Conservation (phyloP, 1,140 invertebrate genomes). For the Hyles euphorbiae region DNA sequence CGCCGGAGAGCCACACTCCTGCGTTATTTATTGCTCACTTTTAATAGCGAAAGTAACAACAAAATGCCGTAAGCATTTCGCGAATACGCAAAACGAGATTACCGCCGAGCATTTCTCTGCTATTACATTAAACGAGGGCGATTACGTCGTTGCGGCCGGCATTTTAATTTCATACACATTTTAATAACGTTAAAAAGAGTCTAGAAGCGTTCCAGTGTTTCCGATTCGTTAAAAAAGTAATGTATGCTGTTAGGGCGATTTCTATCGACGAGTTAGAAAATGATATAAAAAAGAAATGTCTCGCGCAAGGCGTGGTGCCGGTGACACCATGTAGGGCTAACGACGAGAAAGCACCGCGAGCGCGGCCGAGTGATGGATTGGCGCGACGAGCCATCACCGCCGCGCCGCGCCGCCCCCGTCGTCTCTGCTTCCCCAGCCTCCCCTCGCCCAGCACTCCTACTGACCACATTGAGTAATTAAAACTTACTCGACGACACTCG, state of each 20-base stretch:
- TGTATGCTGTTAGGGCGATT: slow-evolving; percentile 65
- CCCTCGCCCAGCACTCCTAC: too few relatives aligned
- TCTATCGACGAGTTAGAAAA: slow-evolving; percentile 72
- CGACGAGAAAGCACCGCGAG: slow-evolving; percentile 71
- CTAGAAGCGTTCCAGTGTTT: slow-evolving; percentile 42
- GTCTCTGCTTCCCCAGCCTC: slow-evolving; percentile 8
- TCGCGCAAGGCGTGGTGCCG: slow-evolving; percentile 63
- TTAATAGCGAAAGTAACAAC: slow-evolving; percentile 36
- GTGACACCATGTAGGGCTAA: slow-evolving; percentile 68
- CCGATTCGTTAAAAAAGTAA: slow-evolving; percentile 49
- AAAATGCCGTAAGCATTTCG: slow-evolving; percentile 44
- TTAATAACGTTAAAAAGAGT: slow-evolving; percentile 34
- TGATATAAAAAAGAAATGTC: slow-evolving; percentile 70
- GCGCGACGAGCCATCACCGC: slow-evolving; percentile 32
- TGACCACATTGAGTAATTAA: too few relatives aligned
- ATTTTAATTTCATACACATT: slow-evolving; percentile 50
- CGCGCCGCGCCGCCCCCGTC: slow-evolving; percentile 29
- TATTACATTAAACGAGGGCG: slow-evolving; percentile 51
- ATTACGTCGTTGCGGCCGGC: slow-evolving; percentile 44
- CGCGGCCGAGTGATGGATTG: slow-evolving; percentile 63
- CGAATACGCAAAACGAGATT: slow-evolving; percentile 46
- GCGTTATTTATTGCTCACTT: slow-evolving; percentile 38
- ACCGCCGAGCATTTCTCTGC: slow-evolving; percentile 39
- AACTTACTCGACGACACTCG: too few relatives aligned
- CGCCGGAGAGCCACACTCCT: slow-evolving; percentile 22